These are phyloP conservation scores for Scarus forsteni DNA, from an alignment of 2,797 vertebrate genomes.

Conservation along the genomic window DNA sequence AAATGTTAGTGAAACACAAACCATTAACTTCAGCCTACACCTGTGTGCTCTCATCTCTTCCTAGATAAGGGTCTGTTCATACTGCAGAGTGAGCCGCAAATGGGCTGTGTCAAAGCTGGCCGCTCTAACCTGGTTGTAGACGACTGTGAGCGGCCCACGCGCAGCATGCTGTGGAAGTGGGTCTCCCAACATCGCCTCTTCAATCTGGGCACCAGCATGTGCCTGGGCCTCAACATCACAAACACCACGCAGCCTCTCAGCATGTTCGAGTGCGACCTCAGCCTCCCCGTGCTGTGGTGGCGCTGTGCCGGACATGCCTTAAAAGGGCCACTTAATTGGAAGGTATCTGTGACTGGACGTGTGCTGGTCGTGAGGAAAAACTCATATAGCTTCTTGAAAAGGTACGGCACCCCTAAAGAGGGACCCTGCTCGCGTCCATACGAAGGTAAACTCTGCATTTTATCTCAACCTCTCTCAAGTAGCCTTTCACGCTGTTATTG, in stretches of 20 bases:
- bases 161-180: constrained; percentile 95
- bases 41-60: constrained; percentile 1
- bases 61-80: constrained; percentile 90
- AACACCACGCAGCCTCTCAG: constrained; percentile 80
- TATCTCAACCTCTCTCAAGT: neutral
- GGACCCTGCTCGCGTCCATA: constrained; percentile 89
- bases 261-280: constrained; percentile 87
- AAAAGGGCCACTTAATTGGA: constrained; percentile 84
- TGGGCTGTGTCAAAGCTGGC: constrained; percentile 85
- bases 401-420: constrained; percentile 83
- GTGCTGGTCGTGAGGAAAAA: constrained; percentile 83
- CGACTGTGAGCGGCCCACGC: constrained; percentile 84
- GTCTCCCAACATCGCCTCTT: constrained; percentile 91
- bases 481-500: neutral
- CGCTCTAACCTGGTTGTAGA: constrained; percentile 82
- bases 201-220: constrained; percentile 88
- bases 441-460: constrained; percentile 84
- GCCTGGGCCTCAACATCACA: constrained; percentile 89
- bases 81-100: constrained; percentile 86
- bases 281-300: constrained; percentile 86
- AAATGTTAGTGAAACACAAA: too few relatives aligned
- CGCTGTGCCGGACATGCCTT: constrained; percentile 84
- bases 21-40: too few relatives aligned
- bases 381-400: constrained; percentile 83
- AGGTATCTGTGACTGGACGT: constrained; percentile 77